Evolutionary conservation across 2,113 vertebrate genomes (phyloP).

Genomic region (Tragulus kanchil): DNA sequence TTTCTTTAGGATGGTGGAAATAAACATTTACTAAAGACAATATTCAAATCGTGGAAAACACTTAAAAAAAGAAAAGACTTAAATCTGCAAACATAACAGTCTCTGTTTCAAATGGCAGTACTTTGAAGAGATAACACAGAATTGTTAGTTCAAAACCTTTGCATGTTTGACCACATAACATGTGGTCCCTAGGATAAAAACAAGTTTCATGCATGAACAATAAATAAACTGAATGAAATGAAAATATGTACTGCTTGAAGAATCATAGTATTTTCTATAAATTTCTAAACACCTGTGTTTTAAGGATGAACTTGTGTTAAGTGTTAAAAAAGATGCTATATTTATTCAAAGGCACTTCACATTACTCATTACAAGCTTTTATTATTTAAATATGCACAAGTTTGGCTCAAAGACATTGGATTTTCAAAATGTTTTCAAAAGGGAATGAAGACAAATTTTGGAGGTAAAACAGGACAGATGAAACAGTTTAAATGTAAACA

Average conservation of each 20-base stretch:
- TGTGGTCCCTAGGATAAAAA: slow-evolving; percentile 78
- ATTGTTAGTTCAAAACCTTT: slow-evolving; percentile 53
- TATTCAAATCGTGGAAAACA: slow-evolving; percentile 79
- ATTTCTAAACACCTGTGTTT: slow-evolving; percentile 85
- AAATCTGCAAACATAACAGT: slow-evolving; percentile 81
- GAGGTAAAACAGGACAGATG: slow-evolving; percentile 69
- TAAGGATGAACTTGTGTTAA: slow-evolving; percentile 83
- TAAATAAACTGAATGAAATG: slow-evolving; percentile 74
- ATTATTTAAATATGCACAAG: slow-evolving; percentile 70
- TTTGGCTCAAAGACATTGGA: slow-evolving; percentile 27
- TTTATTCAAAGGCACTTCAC: slow-evolving; percentile 58
- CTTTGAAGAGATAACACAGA: slow-evolving; percentile 75
- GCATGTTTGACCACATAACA: slow-evolving; percentile 68
- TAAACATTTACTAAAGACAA: slow-evolving; percentile 67
- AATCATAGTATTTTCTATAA: slow-evolving; percentile 87
- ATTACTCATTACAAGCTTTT: slow-evolving; percentile 62
- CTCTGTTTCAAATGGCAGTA: slow-evolving; percentile 83
- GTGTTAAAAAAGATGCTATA: slow-evolving; percentile 57
- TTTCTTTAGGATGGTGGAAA: slow-evolving; percentile 63
- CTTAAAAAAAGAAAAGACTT: slow-evolving; percentile 58
- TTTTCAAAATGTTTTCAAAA: neutral
- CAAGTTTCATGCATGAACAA: slow-evolving; percentile 77
- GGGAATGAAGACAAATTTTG: slow-evolving; percentile 67
- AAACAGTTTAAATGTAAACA: slow-evolving; percentile 66
- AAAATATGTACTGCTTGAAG: slow-evolving; percentile 81